These are phyloP conservation scores for Labeo rohita DNA, from an alignment of 2,113 vertebrate species.

Conservation along the genomic window DNA sequence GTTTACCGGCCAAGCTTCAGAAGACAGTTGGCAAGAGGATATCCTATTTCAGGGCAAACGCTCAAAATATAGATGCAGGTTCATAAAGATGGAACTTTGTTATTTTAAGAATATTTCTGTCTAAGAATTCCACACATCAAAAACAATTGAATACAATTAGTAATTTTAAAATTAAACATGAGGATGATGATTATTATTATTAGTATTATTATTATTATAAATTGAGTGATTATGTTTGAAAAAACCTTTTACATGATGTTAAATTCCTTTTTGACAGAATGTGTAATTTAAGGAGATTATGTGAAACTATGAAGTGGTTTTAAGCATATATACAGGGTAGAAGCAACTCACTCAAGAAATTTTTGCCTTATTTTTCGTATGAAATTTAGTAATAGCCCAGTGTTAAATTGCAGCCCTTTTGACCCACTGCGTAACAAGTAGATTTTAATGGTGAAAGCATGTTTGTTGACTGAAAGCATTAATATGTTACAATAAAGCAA, in stretches of 20 bases:
- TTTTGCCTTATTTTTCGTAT: not conserved
- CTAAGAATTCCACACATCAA: not conserved
- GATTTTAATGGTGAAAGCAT: not conserved
- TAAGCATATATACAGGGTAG: not conserved
- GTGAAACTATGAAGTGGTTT: not conserved
- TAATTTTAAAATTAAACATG: too few species aligned
- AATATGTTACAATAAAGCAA: not conserved
- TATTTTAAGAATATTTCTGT: not conserved
- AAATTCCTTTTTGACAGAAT: not conserved
- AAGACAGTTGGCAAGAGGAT: constrained; percentile 82
- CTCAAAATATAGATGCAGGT: constrained; percentile 36
- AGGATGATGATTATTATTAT: too few species aligned
- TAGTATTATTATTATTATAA: too few species aligned
- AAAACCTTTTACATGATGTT: not conserved
- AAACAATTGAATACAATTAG: not conserved
- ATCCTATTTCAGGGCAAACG: constrained; percentile 80
- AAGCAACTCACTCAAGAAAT: not conserved
- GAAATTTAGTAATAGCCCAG: not conserved
- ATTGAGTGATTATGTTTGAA: not conserved
- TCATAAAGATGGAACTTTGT: not conserved
- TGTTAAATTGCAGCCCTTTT: not conserved
- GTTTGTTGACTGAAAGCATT: not conserved
- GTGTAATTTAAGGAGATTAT: not conserved
- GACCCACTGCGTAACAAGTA: not conserved
- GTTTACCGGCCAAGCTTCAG: constrained; percentile 81